phyloP scores from a whole-genome alignment of 2,797 vertebrate genomes.

The Platalea minor region DNA sequence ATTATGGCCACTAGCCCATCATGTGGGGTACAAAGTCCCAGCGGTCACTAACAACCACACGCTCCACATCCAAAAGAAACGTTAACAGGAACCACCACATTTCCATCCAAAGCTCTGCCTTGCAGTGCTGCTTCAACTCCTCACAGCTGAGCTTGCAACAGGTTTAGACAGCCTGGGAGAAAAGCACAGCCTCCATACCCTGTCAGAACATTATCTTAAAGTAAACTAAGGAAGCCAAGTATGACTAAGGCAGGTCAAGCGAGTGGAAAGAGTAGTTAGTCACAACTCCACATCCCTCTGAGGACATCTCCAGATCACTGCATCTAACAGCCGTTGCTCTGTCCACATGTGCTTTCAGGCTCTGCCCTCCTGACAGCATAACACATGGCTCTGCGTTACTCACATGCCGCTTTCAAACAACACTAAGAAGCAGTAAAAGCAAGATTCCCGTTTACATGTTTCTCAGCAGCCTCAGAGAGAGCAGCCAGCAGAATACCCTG shows the following conservation, averaged over 20 bases:
- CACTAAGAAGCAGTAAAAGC: neutral
- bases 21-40: neutral
- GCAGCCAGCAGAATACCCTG: neutral
- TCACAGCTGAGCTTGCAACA: neutral
- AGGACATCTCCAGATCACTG: neutral
- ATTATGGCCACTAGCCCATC: neutral
- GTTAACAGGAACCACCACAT: neutral
- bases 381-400: neutral
- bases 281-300: neutral
- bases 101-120: neutral
- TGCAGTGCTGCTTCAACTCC: rapidly evolving
- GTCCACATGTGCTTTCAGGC: neutral
- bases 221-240: neutral
- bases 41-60: neutral
- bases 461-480: neutral
- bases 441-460: neutral
- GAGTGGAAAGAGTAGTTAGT: neutral
- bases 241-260: neutral
- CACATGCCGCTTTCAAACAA: neutral
- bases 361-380: neutral
- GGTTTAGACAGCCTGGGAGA: neutral
- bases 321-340: neutral
- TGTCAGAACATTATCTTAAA: neutral
- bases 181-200: rapidly evolving
- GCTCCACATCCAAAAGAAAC: neutral